Base-by-base conservation (phyloP, 1,140 invertebrate species). In the Neodiprion pinetum region DNA sequence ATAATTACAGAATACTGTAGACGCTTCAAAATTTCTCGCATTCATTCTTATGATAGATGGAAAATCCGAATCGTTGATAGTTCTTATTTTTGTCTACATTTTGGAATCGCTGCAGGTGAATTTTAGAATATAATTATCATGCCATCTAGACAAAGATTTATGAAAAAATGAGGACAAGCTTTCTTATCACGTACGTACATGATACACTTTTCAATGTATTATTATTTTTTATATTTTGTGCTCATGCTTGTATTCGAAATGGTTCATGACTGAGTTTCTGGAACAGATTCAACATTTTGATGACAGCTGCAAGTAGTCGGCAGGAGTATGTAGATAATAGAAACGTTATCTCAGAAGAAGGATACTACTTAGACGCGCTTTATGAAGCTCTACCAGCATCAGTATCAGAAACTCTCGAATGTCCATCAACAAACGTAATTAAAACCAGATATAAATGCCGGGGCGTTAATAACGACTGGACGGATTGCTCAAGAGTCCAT, bases 341-440 rank as follows among this genome's bases (percentile, higher is more conserved):
- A 12, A 17, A 61, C 53, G 53, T 61, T 12, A 61, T 61, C 11
- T 61, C 53, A 17, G 53, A 61, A 17, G 53, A 61, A 12, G 53
- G 53, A 9, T 61, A 61, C 53, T 61, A 61, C 53, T 61, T 61
- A 9, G 53, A 61, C n/a, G 53, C 11, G 9, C 53, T 61, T 12
- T 12, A 61, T 5, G 11, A 77, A 74, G 67, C 69, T 12, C 21
- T 74, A 49, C 71, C 73, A 17, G 74, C 67, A 78, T 85, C 71
- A 77, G 89, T 89, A 73, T 72, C 89, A 67, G 89, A 89, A 73
- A 85, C 85, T 23, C 80, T 90, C 70, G 78, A 86, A 77, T 90
- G 90, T 80, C 90, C 90, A 47, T 90, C 90, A 1, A 83, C 84
- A 65, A 90, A 90, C 79, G 83, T 91, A n/a, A 90, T 91, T 74